phyloP scores from a whole-genome alignment of 1,140 invertebrate species.

The Calliopsis andreniformis region DNA sequence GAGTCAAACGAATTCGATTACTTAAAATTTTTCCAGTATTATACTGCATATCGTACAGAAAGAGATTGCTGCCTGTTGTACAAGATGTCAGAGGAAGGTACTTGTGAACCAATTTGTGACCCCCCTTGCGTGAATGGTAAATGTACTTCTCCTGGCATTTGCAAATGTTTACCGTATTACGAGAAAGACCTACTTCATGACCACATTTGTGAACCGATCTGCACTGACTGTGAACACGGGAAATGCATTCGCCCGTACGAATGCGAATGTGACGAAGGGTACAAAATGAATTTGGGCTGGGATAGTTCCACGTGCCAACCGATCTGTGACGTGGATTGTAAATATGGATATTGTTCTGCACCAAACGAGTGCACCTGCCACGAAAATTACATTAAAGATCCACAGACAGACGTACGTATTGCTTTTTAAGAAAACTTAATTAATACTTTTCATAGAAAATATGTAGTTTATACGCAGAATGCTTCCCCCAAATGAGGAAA shows the following conservation, averaged over 20 bases:
- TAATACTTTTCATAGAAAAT: too few relatives aligned
- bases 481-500: too few relatives aligned
- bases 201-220: slow-evolving; percentile 82
- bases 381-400: slow-evolving; percentile 32
- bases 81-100: not conserved
- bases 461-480: too few relatives aligned
- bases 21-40: slow-evolving; percentile 42
- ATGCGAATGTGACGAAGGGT: slow-evolving; percentile 56
- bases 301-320: not conserved
- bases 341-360: slow-evolving; percentile 59
- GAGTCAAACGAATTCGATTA: too few relatives aligned
- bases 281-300: not conserved
- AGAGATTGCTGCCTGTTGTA: slow-evolving; percentile 85
- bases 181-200: too few relatives aligned
- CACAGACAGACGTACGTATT: not conserved
- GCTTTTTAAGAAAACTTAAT: too few relatives aligned
- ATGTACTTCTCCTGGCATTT: slow-evolving; percentile 83
- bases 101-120: slow-evolving; percentile 83
- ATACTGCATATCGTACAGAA: not conserved
- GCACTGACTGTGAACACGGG: slow-evolving; percentile 71
- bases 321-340: slow-evolving; percentile 59
- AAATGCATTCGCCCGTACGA: slow-evolving; percentile 54
- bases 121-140: slow-evolving; percentile 82
- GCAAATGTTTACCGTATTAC: slow-evolving; percentile 71
- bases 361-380: slow-evolving; percentile 67